Conservation (phyloP, 1,140 invertebrate species). For the Penaeus indicus region DNA sequence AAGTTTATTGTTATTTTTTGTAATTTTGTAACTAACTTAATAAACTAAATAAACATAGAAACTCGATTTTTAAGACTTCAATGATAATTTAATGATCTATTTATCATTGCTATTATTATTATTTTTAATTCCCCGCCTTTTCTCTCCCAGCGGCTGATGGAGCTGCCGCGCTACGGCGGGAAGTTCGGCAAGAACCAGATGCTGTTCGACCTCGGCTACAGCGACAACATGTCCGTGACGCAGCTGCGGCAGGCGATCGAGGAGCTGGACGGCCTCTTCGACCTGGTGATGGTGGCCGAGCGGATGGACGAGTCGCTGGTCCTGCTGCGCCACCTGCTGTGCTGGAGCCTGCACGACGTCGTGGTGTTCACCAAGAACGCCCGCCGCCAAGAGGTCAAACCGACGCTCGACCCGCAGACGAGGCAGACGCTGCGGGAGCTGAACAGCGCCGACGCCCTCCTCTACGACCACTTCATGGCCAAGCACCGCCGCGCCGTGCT, state of each 20-base stretch:
- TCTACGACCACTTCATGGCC: constrained; percentile 64
- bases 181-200: constrained; percentile 71
- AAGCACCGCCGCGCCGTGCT: constrained; percentile 24
- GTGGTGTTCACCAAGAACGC: constrained; percentile 70
- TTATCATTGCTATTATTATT: not conserved
- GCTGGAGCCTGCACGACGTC: constrained; percentile 72
- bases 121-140: constrained; percentile 29
- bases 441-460: constrained; percentile 56
- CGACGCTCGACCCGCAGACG: constrained; percentile 38
- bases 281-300: constrained; percentile 74
- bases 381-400: constrained; percentile 65
- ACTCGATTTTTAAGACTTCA: no score
- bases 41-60: no score
- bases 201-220: constrained; percentile 70
- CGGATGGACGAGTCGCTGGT: constrained; percentile 74
- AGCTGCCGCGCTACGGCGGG: constrained; percentile 34
- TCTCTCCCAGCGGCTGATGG: not conserved
- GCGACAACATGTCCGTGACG: constrained; percentile 63
- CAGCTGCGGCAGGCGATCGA: constrained; percentile 38
- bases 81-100: no score
- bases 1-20: no score
- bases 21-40: no score
- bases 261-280: constrained; percentile 69
- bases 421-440: constrained; percentile 52
- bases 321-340: constrained; percentile 71